A percentile compares a stretch with the other conserved stretches of the same genome.
Evolutionary conservation across 2,888 invertebrate species (phyloP).

Genomic region (Xestia sexstrigata): DNA sequence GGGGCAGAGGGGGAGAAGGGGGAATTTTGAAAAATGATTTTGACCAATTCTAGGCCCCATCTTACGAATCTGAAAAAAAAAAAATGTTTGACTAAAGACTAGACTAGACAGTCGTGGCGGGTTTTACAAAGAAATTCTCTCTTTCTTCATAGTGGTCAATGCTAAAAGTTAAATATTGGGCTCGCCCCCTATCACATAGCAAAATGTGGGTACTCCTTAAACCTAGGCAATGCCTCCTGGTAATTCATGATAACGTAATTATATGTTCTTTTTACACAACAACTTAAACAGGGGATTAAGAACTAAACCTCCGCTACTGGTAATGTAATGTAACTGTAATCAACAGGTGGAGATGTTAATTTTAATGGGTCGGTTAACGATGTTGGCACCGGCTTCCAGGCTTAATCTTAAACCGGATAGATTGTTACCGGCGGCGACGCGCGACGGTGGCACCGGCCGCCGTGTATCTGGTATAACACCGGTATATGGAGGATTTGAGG

Average conservation of each 20-base stretch:
- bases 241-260: background rate
- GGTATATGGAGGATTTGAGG: conserved; percentile 12
- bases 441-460: conserved; percentile 5
- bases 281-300: conserved; percentile 26
- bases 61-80: too few species aligned
- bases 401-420: conserved; percentile 70
- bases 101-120: background rate
- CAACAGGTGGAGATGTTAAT: conserved; percentile 75
- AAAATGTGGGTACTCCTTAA: background rate
- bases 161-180: background rate
- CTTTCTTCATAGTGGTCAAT: background rate
- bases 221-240: background rate
- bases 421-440: conserved; percentile 63
- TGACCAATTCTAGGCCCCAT: too few species aligned
- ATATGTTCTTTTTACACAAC: background rate
- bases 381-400: conserved; percentile 67
- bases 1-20: too few species aligned
- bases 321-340: too few species aligned
- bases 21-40: too few species aligned
- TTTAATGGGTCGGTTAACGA: conserved; percentile 77
- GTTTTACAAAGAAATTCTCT: background rate
- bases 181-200: background rate
- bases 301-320: conserved; percentile 45
- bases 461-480: conserved; percentile 5
- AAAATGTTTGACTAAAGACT: too few species aligned